These are phyloP conservation scores for Galeruca laticollis DNA, from an alignment of 2,888 invertebrate species.

Conservation along the genomic window DNA sequence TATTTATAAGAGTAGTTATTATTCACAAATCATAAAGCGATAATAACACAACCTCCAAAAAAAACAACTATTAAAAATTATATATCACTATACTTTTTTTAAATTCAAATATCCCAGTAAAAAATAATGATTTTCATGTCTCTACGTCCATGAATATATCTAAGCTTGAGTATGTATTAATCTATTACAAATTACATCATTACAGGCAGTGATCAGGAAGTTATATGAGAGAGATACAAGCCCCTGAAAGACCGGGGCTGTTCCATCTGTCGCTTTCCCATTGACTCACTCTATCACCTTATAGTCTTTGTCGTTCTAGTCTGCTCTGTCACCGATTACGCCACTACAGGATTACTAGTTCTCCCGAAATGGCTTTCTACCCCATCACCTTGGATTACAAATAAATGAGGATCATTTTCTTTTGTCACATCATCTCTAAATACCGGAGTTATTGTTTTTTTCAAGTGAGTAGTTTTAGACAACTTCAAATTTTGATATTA, in stretches of 20 bases:
- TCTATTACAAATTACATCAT: slow-evolving; percentile 66
- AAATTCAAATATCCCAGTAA: not conserved
- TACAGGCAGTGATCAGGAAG: slow-evolving; percentile 66
- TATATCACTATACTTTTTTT: not conserved
- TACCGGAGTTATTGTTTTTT: not conserved
- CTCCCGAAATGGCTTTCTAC: slow-evolving; percentile 59
- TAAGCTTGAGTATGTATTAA: slow-evolving; percentile 58
- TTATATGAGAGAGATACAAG: slow-evolving; percentile 56
- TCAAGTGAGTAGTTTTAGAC: not conserved
- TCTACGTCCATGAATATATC: slow-evolving; percentile 30
- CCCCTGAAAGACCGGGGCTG: slow-evolving; percentile 27
- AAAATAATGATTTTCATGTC: not conserved
- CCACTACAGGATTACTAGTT: slow-evolving; percentile 48
- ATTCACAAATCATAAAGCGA: no score
- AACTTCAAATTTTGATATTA: not conserved
- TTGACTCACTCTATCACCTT: slow-evolving; percentile 37
- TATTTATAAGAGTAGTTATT: no score
- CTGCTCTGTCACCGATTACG: slow-evolving; percentile 38
- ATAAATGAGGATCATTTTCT: slow-evolving; percentile 11
- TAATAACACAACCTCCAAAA: no score
- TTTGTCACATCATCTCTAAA: not conserved
- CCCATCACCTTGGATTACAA: slow-evolving; percentile 52
- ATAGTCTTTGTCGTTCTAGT: slow-evolving; percentile 16
- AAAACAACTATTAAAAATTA: no score
- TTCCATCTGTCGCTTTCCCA: slow-evolving; percentile 32